phyloP scores from a whole-genome alignment of 2,113 vertebrate genomes.

The Abramis brama region DNA sequence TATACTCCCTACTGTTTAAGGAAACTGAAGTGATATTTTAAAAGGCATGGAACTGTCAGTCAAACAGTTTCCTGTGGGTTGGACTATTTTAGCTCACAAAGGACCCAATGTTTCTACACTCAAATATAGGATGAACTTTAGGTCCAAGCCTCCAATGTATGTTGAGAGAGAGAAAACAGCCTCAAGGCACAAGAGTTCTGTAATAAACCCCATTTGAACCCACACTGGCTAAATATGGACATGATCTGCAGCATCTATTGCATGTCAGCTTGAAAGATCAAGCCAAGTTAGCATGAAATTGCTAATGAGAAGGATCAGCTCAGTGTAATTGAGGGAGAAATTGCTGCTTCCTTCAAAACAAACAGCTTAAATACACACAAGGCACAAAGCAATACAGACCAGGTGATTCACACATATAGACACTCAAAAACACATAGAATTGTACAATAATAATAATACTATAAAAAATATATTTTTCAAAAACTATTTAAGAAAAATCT shows the following conservation, averaged over 20 bases:
- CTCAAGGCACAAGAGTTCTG: not conserved
- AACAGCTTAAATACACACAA: not conserved
- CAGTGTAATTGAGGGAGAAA: conserved; percentile 41
- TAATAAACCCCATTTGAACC: not conserved
- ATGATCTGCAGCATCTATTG: not conserved
- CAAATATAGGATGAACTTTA: conserved; percentile 2
- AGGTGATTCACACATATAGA: not conserved
- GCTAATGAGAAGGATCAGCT: conserved; percentile 45
- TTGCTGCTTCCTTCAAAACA: conserved; percentile 38
- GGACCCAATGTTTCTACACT: not conserved
- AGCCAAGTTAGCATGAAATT: conserved; percentile 48
- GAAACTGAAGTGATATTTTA: conserved; percentile 17
- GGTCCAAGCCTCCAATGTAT: not conserved
- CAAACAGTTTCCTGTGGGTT: conserved; percentile 1
- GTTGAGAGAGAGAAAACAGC: not conserved
- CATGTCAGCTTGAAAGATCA: conserved; percentile 30
- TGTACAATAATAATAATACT: not conserved
- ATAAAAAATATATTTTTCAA: not conserved
- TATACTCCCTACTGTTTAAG: conserved; percentile 10
- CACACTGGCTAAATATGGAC: conserved; percentile 14
- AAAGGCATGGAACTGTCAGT: conserved; percentile 15
- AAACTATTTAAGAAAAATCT: not conserved
- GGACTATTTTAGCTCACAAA: not conserved
- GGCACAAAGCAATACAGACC: not conserved
- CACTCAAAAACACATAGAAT: not conserved